These are phyloP conservation scores for Reticulitermes speratus DNA, from an alignment of 1,140 invertebrate species.

Conservation along the genomic window DNA sequence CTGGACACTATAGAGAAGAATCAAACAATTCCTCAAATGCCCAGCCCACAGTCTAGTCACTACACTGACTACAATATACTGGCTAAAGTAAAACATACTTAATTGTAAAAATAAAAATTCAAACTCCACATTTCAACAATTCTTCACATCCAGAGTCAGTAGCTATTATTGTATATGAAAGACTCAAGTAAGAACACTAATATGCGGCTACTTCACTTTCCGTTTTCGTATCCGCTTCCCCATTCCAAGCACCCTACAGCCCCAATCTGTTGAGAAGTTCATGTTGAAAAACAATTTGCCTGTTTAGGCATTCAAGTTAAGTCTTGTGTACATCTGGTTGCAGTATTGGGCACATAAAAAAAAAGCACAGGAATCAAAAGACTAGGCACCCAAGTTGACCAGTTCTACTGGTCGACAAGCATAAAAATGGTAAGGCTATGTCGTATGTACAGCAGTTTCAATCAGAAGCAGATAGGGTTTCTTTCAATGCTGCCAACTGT, in stretches of 20 bases:
- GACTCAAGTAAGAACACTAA: neutral
- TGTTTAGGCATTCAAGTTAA: too few species aligned
- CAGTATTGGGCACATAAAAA: neutral
- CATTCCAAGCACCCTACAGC: neutral
- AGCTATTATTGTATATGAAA: neutral
- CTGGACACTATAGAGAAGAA: too few species aligned
- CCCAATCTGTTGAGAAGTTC: neutral
- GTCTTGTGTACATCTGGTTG: neutral
- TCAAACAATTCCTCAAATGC: too few species aligned
- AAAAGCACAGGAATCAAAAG: neutral
- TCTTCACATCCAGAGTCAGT: neutral
- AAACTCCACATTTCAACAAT: neutral
- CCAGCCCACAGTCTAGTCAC: too few species aligned
- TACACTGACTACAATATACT: too few species aligned
- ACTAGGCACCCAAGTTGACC: neutral
- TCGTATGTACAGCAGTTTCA: neutral
- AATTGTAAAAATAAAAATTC: too few species aligned
- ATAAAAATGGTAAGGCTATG: conserved; percentile 4
- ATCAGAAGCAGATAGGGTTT: conserved; percentile 52
- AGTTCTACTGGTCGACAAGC: neutral
- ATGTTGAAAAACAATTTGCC: too few species aligned
- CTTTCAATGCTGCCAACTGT: conserved; percentile 72
- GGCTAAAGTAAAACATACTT: too few species aligned
- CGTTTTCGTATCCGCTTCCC: neutral
- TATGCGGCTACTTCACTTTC: neutral